Percentiles rank a stretch among this genome's conserved stretches.
These are phyloP conservation scores for Xylocampa areola DNA, from an alignment of 2,888 invertebrate species.

Conservation along the genomic window DNA sequence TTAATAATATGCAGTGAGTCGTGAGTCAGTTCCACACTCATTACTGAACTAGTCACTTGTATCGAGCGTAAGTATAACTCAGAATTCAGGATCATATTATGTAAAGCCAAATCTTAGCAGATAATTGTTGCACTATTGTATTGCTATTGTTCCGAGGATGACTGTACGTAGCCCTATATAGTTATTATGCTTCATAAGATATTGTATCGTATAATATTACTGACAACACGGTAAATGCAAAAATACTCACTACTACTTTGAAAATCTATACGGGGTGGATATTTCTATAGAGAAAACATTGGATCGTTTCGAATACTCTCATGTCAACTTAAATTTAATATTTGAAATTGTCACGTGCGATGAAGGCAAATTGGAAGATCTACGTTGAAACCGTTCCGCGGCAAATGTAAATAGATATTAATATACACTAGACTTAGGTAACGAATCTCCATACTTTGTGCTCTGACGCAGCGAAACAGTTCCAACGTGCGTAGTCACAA, in stretches of 20 bases:
- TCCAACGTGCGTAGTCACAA: constrained; percentile 60
- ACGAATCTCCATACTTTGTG: constrained; percentile 62
- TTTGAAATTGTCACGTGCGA: constrained; percentile 54
- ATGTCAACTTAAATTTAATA: constrained; percentile 57
- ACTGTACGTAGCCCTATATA: constrained; percentile 55
- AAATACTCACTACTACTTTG: constrained; percentile 63
- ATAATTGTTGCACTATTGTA: constrained; percentile 57
- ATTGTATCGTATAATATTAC: constrained; percentile 54
- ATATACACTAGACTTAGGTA: constrained; percentile 54
- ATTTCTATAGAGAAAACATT: constrained; percentile 43
- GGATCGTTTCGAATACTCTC: constrained; percentile 46
- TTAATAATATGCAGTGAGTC: constrained; percentile 8
- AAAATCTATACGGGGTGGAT: constrained; percentile 45
- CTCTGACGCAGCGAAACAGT: constrained; percentile 54
- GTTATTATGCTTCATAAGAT: constrained; percentile 71
- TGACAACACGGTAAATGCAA: constrained; percentile 70
- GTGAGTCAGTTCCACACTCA: background rate
- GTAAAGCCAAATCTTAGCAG: constrained; percentile 71
- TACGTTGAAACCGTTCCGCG: constrained; percentile 44
- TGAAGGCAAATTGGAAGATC: constrained; percentile 63
- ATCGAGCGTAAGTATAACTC: constrained; percentile 68
- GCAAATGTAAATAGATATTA: constrained; percentile 42
- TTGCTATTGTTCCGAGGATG: constrained; percentile 61
- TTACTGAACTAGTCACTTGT: background rate
- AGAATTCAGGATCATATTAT: constrained; percentile 60